phyloP scores from a whole-genome alignment of 1,140 invertebrate genomes.

The Pararge aegeria region DNA sequence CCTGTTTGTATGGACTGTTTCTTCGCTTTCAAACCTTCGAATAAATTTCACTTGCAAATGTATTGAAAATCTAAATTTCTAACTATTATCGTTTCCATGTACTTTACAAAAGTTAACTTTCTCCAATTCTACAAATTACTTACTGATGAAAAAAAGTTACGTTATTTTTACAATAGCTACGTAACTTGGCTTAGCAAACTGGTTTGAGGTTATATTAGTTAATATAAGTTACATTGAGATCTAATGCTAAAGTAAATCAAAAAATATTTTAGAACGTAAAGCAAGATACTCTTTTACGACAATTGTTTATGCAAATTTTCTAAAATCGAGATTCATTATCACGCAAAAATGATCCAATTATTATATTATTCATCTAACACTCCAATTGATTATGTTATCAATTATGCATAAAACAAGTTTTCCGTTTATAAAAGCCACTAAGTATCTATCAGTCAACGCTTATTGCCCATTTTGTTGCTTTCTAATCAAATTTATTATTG shows the following conservation, averaged over 20 bases:
- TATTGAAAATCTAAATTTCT: too few species aligned
- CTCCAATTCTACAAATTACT: neutral
- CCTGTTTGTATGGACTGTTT: too few species aligned
- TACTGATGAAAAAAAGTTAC: too few species aligned
- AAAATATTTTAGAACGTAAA: neutral
- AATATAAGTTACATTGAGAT: neutral
- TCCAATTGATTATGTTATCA: too few species aligned
- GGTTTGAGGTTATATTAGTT: too few species aligned
- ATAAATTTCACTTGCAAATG: too few species aligned
- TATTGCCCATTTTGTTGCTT: conserved; percentile 16
- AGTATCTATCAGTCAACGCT: conserved; percentile 27
- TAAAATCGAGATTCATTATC: conserved; percentile 24
- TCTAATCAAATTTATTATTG: neutral
- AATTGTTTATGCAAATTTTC: neutral
- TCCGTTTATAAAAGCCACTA: conserved; percentile 15
- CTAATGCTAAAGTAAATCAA: neutral
- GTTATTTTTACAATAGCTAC: too few species aligned
- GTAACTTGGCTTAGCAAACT: too few species aligned
- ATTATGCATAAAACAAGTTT: conserved; percentile 9
- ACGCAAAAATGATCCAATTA: neutral
- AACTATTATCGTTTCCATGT: too few species aligned
- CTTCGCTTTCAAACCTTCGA: too few species aligned
- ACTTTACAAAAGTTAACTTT: neutral
- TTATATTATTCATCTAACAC: neutral
- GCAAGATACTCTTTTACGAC: neutral